Percentiles rank a stretch among this genome's conserved stretches.
These are phyloP conservation scores for Phrynosoma blainvillii DNA, from an alignment of 2,113 vertebrate genomes.

Conservation along the genomic window DNA sequence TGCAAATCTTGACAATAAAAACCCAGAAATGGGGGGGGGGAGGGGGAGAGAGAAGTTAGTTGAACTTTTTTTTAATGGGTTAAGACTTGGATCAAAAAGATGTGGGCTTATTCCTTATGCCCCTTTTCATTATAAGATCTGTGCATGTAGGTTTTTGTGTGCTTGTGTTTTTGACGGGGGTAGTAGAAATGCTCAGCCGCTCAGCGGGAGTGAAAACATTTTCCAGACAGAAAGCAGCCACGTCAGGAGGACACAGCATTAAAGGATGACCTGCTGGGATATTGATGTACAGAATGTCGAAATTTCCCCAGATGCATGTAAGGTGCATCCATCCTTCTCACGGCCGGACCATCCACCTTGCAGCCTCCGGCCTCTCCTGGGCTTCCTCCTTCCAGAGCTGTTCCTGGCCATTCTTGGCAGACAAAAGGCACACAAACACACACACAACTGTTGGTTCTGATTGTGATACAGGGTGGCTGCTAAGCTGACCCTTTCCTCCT, in stretches of 20 bases:
- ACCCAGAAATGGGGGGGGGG: too few relatives aligned
- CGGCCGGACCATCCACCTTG: neutral
- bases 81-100: too few relatives aligned
- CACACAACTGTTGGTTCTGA: accelerated
- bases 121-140: too few relatives aligned
- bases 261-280: accelerated
- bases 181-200: too few relatives aligned
- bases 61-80: too few relatives aligned
- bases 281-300: accelerated
- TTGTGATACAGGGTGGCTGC: neutral
- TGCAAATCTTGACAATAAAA: too few relatives aligned
- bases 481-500: neutral
- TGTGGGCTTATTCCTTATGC: too few relatives aligned
- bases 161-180: too few relatives aligned
- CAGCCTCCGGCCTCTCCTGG: neutral
- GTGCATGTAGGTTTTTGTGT: too few relatives aligned
- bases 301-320: accelerated
- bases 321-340: accelerated
- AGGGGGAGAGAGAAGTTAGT: too few relatives aligned
- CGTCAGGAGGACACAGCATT: neutral
- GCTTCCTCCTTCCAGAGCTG: neutral
- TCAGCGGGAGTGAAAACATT: too few relatives aligned
- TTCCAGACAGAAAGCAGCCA: neutral
- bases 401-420: neutral
- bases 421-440: neutral